Evolutionary conservation across 2,113 vertebrate species (phyloP).

Genomic region (Blennius ocellaris): DNA sequence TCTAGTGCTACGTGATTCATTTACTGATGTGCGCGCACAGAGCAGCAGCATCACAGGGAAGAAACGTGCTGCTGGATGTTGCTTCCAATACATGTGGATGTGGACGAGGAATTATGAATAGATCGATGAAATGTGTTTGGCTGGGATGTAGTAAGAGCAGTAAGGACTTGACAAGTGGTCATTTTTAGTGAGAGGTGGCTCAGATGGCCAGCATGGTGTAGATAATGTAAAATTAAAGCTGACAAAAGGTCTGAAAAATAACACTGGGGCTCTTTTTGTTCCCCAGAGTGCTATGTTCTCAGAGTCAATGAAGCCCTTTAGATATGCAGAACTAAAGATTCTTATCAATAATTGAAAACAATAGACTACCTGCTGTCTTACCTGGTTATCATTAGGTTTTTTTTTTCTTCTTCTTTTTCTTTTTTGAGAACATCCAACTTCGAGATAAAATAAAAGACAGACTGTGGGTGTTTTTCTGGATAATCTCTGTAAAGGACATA

Average conservation of each 20-base stretch:
- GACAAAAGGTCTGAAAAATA: conserved; percentile 36
- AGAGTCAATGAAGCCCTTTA: conserved; percentile 28
- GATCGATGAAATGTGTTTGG: conserved; percentile 65
- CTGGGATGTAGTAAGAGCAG: conserved; percentile 34
- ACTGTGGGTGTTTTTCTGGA: conserved; percentile 55
- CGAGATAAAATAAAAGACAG: conserved; percentile 36
- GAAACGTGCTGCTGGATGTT: conserved; percentile 73
- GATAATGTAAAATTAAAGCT: conserved; percentile 50
- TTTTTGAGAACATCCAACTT: no score
- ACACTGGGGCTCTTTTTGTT: not conserved
- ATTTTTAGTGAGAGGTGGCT: conserved; percentile 40
- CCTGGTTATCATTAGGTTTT: conserved; percentile 30
- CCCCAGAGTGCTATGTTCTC: conserved; percentile 19
- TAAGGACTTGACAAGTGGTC: conserved; percentile 62
- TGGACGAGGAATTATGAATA: conserved; percentile 63
- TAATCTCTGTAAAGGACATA: conserved; percentile 69
- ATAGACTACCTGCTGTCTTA: conserved; percentile 37
- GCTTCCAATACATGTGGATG: conserved; percentile 70
- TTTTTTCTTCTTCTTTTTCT: no score
- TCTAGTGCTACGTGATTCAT: conserved; percentile 83
- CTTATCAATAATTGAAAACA: conserved; percentile 61
- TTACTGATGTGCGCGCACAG: conserved; percentile 81
- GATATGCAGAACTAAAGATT: conserved; percentile 44
- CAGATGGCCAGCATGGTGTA: conserved; percentile 28
- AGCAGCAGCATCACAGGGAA: conserved; percentile 26